These are phyloP conservation scores for Spicauda simplicius DNA, from an alignment of 2,888 invertebrate genomes.

Conservation along the genomic window DNA sequence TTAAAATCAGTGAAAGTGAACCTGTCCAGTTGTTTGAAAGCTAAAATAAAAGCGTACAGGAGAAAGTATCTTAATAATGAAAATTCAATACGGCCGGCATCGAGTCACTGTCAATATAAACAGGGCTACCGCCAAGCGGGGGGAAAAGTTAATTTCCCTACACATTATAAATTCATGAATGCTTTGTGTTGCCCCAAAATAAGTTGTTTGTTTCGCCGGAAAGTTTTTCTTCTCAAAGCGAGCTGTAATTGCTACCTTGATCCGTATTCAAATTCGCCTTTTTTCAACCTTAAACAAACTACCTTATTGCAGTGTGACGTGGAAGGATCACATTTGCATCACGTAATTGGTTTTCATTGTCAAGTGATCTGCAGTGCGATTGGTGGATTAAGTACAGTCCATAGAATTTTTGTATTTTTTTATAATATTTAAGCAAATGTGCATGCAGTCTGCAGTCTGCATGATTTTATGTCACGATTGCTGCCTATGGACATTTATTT, in stretches of 20 bases:
- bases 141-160: constrained; percentile 77
- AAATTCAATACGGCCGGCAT: constrained; percentile 32
- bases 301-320: constrained; percentile 31
- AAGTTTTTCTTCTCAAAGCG: constrained; percentile 46
- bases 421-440: too few relatives aligned
- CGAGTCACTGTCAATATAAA: constrained; percentile 41
- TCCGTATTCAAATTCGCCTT: constrained; percentile 48
- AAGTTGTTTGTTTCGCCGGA: constrained; percentile 72
- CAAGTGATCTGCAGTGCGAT: constrained; percentile 5
- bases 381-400: not conserved
- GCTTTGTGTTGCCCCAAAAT: constrained; percentile 68
- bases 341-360: constrained; percentile 30
- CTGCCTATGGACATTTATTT: too few relatives aligned
- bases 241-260: constrained; percentile 51
- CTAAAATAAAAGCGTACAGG: constrained; percentile 2
- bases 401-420: not conserved
- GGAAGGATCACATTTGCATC: constrained; percentile 31
- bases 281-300: constrained; percentile 39
- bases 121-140: constrained; percentile 43
- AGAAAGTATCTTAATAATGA: constrained; percentile 30
- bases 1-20: too few relatives aligned
- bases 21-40: not conserved
- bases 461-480: too few relatives aligned
- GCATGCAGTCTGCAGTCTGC: too few relatives aligned
- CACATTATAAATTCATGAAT: constrained; percentile 79